Evolutionary conservation across 1,140 invertebrate genomes (phyloP), one percentile per base, ranked within the genome.

Genomic region (Brachionus koreanus): DNA sequence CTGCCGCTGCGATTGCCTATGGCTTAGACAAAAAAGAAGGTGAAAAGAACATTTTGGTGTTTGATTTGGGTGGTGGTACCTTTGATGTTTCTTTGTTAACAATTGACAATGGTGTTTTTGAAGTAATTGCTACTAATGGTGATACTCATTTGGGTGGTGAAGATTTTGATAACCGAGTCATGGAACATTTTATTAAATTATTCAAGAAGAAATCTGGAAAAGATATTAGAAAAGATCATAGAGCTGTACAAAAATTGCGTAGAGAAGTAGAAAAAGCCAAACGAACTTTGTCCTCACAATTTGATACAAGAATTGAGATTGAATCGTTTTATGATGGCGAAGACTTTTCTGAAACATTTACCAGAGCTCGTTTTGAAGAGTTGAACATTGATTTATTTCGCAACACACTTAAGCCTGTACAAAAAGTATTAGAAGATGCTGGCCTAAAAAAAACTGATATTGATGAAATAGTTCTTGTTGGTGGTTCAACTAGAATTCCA

Each of bases 191-290:
- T 90, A 97, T 98, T 86, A 98, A 98, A 87, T 87, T 98, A 85
- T 98, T 97, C 92, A 98, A 98, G 91, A 98, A 98, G 90, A 98
- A 98, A 92, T 96, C 96, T 91, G 95, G 95, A 86, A 98, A 98
- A 89, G 96, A 98, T 86, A 95, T 98, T 86, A 91, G 95, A 83
- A 95, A 95, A 86, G 95, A 98, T 88, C 90, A 96, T 88, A 91
- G 95, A 85, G 95, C 96, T 85, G 94, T 98, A 3, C 95, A 98
- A 89, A 98, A 98, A 89, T 90, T 98, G 83, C 92, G 96, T 89
- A 92, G 96, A 89, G 96, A 98, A 89, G 95, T 98, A 13, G 97
- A 98, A 88, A 98, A 98, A 88, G 96, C 97, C 0, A 98, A 98
- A 91, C 91, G 97, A 87, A 95, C 95, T 49, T 90, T 99, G 75